Base-by-base conservation (phyloP, 2,888 invertebrate genomes). In the Blera fallax region DNA sequence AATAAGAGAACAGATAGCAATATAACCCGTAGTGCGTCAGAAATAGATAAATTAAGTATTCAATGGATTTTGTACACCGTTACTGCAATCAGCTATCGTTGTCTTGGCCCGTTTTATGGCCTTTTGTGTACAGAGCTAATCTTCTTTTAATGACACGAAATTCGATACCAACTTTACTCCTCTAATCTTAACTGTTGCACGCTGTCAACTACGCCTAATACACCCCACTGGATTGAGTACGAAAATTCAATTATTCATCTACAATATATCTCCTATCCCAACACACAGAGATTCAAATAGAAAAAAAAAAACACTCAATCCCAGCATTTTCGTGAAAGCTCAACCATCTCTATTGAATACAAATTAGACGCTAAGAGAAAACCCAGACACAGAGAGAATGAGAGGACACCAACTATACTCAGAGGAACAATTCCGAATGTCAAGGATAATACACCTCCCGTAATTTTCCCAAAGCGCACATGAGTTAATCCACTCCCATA, bases 381-480 rank as follows among this genome's bases (percentile, higher is more conserved):
- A 74, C 50, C 70, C 24, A 79, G 45, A 64, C 62, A 64, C 27
- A 34, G 27, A 65, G 45, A 54, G 60, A 45, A 58, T 11, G 74
- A 64, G 58, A 73, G 65, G 32, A 62, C 40, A 60, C 45, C 56
- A 56, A 45, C 21, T 10, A 54, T 40, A 54, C 74, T 80, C 69
- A 32, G 11, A 76, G 65, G 60, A 58, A 77, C 54, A 29, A 65
- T 85, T 65, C n/a, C 54, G 70, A 85, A 77, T 85, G 72, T 80
- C 85, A 80, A 77, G 85, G 80, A 85, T 85, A 79, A 16, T 16
- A 18, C 24, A 40, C 50, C 60, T 64, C 64, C 74, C 73, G 64
- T 65, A n/a, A n/a, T 18, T n/a, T 56, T 43, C 56, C 18, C 43
- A 43, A 29, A 27, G 37, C 16, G n/a, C 52, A 67, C 77, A 70